phyloP scores from a whole-genome alignment of 2,888 invertebrate genomes.

The Eulithis prunata region DNA sequence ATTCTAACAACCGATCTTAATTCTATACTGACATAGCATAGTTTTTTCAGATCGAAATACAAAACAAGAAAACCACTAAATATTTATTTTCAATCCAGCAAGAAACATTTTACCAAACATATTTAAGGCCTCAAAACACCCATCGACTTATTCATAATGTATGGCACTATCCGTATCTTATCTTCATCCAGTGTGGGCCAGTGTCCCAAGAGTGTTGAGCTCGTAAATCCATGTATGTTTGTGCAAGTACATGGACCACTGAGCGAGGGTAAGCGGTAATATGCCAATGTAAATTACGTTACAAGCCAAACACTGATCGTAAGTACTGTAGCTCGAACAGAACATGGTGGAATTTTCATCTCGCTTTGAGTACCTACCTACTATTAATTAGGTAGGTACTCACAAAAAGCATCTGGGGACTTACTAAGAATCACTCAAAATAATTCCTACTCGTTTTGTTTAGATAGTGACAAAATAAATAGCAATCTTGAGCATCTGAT shows the following conservation, averaged over 20 bases:
- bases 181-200: conserved; percentile 25
- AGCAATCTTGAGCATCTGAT: too few species aligned
- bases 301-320: neutral
- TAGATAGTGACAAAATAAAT: too few species aligned
- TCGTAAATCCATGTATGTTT: conserved; percentile 57
- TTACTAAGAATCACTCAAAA: too few species aligned
- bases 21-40: too few species aligned
- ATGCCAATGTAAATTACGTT: conserved; percentile 25
- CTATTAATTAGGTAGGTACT: too few species aligned
- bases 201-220: conserved; percentile 48
- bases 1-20: too few species aligned
- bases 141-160: conserved; percentile 27
- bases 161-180: conserved; percentile 12
- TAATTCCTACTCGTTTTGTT: too few species aligned
- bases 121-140: conserved; percentile 19
- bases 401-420: too few species aligned
- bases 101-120: conserved; percentile 7
- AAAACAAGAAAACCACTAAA: conserved; percentile 10
- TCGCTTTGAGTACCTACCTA: too few species aligned
- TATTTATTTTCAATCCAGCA: conserved; percentile 18
- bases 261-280: conserved; percentile 32
- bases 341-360: too few species aligned
- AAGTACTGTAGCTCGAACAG: neutral
- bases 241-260: conserved; percentile 49
- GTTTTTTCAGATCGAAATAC: neutral